Percentiles rank a stretch among this genome's conserved stretches.
Conservation (phyloP, 1,140 invertebrate species). For the Druon quercuslanigerum region DNA sequence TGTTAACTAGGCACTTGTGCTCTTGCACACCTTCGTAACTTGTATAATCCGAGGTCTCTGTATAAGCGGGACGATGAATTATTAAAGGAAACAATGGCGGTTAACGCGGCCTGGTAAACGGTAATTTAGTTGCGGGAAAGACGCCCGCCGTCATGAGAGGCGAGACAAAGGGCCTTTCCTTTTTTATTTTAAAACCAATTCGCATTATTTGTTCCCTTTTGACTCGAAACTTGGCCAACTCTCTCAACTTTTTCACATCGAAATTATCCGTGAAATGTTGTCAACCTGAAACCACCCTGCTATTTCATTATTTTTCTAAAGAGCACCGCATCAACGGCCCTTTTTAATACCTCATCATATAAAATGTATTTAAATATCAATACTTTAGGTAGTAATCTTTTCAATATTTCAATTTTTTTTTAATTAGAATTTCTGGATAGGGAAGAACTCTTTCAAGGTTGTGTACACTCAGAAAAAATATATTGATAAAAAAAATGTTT, state of each 20-base stretch:
- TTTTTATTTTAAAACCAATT: conserved; percentile 11
- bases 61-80: conserved; percentile 14
- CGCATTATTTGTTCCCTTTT: conserved; percentile 4
- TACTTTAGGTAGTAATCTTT: too few species aligned
- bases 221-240: neutral
- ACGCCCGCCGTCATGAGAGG: neutral
- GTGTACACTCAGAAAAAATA: too few species aligned
- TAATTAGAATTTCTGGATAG: too few species aligned
- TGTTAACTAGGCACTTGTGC: neutral
- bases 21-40: neutral
- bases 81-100: conserved; percentile 25
- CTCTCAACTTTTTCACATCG: neutral
- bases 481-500: too few species aligned
- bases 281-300: too few species aligned
- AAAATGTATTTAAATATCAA: too few species aligned
- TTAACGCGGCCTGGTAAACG: conserved; percentile 17
- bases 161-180: neutral
- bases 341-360: too few species aligned
- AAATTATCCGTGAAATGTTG: neutral
- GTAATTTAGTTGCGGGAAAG: conserved; percentile 23
- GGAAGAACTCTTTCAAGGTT: too few species aligned
- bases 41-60: neutral
- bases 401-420: too few species aligned
- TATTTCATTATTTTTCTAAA: too few species aligned
- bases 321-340: too few species aligned